Percentiles rank a stretch among this genome's conserved stretches.
Evolutionary conservation across 92 coral and sea anemone species (phyloP).

Genomic region (Virgularia gustaviana): DNA sequence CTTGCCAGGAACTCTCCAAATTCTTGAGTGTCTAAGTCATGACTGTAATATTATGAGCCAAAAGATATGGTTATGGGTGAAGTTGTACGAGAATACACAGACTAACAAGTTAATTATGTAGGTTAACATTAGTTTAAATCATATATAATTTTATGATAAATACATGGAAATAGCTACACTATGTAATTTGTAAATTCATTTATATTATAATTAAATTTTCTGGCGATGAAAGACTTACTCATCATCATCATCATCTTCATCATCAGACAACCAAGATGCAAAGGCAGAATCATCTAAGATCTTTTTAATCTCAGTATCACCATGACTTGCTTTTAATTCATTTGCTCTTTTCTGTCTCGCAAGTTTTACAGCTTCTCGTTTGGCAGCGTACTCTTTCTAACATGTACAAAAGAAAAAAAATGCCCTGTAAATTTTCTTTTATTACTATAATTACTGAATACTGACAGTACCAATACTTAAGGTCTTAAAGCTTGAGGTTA

Average conservation of each 20-base stretch:
- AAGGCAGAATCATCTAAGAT: slow-evolving; percentile 68
- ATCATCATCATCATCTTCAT: slow-evolving; percentile 58
- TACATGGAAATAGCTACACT: not conserved
- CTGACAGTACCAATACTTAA: no score
- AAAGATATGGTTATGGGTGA: no score
- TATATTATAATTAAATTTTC: not conserved
- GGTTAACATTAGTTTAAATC: not conserved
- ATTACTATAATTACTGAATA: no score
- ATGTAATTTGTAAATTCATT: not conserved
- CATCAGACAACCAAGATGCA: slow-evolving; percentile 79
- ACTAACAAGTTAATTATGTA: no score
- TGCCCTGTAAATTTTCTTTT: not conserved
- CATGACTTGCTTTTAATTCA: not conserved
- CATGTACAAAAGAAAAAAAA: not conserved
- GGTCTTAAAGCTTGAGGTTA: no score
- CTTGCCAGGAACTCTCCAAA: slow-evolving; percentile 84
- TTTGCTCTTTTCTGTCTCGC: slow-evolving; percentile 67
- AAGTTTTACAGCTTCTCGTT: slow-evolving; percentile 77
- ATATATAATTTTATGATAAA: not conserved
- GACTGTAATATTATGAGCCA: slow-evolving; percentile 59
- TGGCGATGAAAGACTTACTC: slow-evolving; percentile 40
- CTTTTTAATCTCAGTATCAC: slow-evolving; percentile 5
- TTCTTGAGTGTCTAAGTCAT: slow-evolving; percentile 86
- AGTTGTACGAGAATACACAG: no score
- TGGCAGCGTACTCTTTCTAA: slow-evolving; percentile 82